These are phyloP conservation scores for Crocallis elinguaria DNA, from an alignment of 2,888 invertebrate species.

Conservation along the genomic window DNA sequence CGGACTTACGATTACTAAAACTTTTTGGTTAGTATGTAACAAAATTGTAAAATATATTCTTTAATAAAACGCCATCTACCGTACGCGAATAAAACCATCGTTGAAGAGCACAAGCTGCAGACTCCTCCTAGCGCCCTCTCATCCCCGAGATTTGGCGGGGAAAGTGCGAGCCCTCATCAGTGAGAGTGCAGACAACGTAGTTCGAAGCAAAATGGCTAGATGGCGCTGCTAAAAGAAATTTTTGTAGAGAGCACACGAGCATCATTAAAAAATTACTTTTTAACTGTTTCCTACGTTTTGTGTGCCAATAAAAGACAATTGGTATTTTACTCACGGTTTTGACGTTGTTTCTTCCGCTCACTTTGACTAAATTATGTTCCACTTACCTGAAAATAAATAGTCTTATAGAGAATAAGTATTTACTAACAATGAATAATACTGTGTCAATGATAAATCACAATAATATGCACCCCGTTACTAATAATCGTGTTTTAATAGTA, in stretches of 20 bases:
- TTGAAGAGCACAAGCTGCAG: background rate
- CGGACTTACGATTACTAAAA: background rate
- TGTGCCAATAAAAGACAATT: background rate
- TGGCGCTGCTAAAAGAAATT: constrained; percentile 34
- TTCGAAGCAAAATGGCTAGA: constrained; percentile 30
- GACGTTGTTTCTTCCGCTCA: background rate
- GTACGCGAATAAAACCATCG: background rate
- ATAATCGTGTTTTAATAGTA: no score
- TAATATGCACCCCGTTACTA: no score
- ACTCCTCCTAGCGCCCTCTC: constrained; percentile 8
- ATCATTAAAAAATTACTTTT: background rate
- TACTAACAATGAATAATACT: background rate
- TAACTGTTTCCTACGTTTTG: background rate
- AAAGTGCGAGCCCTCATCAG: constrained; percentile 15
- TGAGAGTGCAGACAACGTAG: constrained; percentile 16
- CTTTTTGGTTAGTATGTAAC: background rate
- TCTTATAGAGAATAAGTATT: background rate
- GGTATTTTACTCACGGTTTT: constrained; percentile 4
- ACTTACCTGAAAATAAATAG: constrained; percentile 7
- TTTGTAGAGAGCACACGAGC: background rate
- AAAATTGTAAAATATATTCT: constrained; percentile 4
- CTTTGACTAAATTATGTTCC: background rate
- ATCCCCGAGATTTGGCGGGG: background rate
- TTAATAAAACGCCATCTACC: constrained; percentile 28
- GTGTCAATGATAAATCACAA: no score